phyloP scores from a whole-genome alignment of 2,888 invertebrate species.

The Cephus sareptanus region DNA sequence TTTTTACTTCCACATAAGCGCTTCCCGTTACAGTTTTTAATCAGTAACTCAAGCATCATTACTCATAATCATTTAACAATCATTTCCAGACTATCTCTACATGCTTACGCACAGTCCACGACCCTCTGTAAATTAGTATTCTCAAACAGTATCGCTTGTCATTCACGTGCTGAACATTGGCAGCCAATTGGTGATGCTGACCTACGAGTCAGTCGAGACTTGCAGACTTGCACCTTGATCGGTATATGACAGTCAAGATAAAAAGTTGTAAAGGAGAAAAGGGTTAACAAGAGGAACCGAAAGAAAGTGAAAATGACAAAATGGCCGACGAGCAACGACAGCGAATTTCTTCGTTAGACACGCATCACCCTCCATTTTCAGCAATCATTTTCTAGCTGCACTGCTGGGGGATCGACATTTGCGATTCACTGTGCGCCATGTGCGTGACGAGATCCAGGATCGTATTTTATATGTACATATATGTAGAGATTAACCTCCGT shows the following conservation, averaged over 20 bases:
- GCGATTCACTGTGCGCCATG: not conserved
- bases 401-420: not conserved
- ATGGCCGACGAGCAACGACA: not conserved
- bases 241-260: not conserved
- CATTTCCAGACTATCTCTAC: not conserved
- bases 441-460: not conserved
- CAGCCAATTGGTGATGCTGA: not conserved
- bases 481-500: not conserved
- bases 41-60: not conserved
- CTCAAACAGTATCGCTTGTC: not conserved
- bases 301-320: not conserved
- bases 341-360: not conserved
- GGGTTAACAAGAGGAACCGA: not conserved
- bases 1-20: not conserved
- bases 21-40: not conserved
- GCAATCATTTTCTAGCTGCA: not conserved
- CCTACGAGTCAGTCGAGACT: not conserved
- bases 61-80: not conserved
- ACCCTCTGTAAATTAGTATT: not conserved
- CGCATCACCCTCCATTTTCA: not conserved
- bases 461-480: not conserved
- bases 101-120: not conserved
- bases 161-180: not conserved
- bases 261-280: not conserved
- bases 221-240: not conserved